These are phyloP conservation scores for Acleris emargana DNA, from an alignment of 2,888 invertebrate species.

Conservation along the genomic window DNA sequence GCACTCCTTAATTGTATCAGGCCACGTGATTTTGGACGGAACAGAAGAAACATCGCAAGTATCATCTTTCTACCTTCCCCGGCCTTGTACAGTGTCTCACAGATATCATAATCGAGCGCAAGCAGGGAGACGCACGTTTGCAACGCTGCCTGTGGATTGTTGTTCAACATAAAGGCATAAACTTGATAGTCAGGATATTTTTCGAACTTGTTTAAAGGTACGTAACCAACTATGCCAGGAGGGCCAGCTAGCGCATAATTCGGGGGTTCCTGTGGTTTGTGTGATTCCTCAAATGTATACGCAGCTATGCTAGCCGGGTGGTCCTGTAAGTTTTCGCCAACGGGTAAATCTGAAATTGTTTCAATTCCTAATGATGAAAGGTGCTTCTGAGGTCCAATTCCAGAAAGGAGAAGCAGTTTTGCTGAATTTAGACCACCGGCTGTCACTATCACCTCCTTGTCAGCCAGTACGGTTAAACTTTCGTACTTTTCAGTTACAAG, in stretches of 20 bases:
- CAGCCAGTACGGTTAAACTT: conserved; percentile 29
- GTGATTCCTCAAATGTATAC: conserved; percentile 5
- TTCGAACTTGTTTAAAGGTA: conserved; percentile 4
- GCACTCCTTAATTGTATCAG: conserved; percentile 15
- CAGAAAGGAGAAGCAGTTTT: conserved; percentile 66
- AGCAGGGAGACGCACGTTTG: conserved; percentile 5
- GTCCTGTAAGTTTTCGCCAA: conserved; percentile 67
- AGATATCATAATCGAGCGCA: conserved; percentile 7
- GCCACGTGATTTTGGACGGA: conserved; percentile 28
- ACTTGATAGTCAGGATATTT: conserved; percentile 18
- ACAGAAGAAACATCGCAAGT: background rate
- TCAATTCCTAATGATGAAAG: conserved; percentile 51
- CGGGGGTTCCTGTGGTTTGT: conserved; percentile 2
- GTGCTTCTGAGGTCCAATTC: conserved; percentile 61
- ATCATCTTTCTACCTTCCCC: conserved; percentile 15
- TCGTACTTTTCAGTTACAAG: conserved; percentile 51
- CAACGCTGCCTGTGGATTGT: background rate
- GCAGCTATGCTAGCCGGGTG: conserved; percentile 45
- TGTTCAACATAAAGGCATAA: background rate
- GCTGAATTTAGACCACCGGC: conserved; percentile 66
- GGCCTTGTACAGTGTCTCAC: conserved; percentile 16
- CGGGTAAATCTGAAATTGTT: conserved; percentile 55
- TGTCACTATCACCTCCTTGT: conserved; percentile 65
- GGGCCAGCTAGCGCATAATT: background rate
- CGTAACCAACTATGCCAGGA: background rate